Evolutionary conservation across 2,113 vertebrate species (phyloP).

Genomic region (Archilochus colubris): DNA sequence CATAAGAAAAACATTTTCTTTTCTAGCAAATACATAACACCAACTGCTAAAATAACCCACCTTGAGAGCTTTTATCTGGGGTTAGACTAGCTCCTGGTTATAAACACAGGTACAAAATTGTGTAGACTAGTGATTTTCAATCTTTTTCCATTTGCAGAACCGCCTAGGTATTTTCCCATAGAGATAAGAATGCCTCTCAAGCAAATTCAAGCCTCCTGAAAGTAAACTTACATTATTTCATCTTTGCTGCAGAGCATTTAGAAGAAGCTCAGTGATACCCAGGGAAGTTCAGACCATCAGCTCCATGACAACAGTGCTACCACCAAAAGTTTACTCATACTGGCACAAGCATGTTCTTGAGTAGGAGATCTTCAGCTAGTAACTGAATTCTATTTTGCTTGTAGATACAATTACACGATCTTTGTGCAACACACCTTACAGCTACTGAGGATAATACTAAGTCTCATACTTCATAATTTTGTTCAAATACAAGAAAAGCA

Average conservation of each 20-base stretch:
- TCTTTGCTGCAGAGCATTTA: neutral
- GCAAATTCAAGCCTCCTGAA: neutral
- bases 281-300: neutral
- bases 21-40: neutral
- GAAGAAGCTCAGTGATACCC: neutral
- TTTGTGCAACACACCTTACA: neutral
- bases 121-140: neutral
- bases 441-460: neutral
- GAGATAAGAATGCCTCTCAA: neutral
- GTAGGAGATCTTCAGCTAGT: neutral
- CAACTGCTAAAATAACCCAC: neutral
- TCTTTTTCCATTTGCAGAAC: neutral
- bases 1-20: neutral
- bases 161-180: neutral
- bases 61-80: neutral
- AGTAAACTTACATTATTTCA: neutral
- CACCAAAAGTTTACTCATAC: neutral
- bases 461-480: neutral
- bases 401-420: neutral
- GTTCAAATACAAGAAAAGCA: neutral
- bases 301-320: neutral
- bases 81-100: neutral
- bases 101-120: neutral
- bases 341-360: fast-evolving
- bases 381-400: neutral